Evolutionary conservation across 2,113 vertebrate species (phyloP).

Genomic region (Mormyrus iriodes): DNA sequence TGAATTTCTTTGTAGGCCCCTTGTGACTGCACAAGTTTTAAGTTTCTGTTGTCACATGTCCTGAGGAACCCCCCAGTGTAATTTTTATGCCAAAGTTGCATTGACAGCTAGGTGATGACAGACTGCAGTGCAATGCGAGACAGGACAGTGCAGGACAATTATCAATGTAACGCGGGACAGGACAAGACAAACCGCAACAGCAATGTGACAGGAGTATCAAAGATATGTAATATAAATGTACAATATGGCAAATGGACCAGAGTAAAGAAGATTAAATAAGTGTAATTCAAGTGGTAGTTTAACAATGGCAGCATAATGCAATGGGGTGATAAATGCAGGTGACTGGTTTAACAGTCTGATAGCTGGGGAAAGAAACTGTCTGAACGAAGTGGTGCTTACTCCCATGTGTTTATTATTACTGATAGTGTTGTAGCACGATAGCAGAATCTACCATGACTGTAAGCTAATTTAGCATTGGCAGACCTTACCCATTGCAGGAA

Average conservation of each 20-base stretch:
- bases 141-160: neutral
- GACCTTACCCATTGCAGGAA: neutral
- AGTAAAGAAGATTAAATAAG: neutral
- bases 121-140: neutral
- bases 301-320: neutral
- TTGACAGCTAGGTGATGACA: neutral
- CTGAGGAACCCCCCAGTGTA: neutral
- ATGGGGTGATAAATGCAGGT: neutral
- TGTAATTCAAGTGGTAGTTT: neutral
- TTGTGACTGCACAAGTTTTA: neutral
- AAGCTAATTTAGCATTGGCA: neutral
- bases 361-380: too few relatives aligned
- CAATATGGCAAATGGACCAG: neutral
- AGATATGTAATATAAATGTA: neutral
- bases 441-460: neutral
- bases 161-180: too few relatives aligned
- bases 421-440: neutral
- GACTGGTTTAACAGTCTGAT: neutral
- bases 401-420: neutral
- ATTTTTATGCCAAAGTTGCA: neutral
- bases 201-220: neutral
- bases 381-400: neutral
- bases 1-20: too few relatives aligned
- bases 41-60: neutral
- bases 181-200: too few relatives aligned